Evolutionary conservation across 1,140 invertebrate species (phyloP), one percentile per base, ranked within the genome.

Genomic region (Lutraria rhynchaena): DNA sequence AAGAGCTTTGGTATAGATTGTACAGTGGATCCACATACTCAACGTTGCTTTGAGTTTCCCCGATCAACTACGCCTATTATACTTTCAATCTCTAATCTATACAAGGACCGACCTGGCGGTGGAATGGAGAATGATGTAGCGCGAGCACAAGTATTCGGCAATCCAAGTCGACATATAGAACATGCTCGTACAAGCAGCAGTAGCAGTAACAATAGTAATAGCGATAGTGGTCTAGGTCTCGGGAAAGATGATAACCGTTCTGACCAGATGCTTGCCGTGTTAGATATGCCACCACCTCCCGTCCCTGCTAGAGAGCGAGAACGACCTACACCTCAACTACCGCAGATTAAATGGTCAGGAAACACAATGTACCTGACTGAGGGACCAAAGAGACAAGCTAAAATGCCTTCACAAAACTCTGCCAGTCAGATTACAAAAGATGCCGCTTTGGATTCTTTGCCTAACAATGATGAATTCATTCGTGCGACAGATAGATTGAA

Each of bases 201-300:
- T 31, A 82, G 65, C 58, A 88, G 88, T 37, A 96, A 96, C 22
- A 97, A 96, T 0, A 98, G 96, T 83, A 99, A 98, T 90, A 98
- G 96, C 85, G 98, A 99, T 92, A 98, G 97, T 22, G 97, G 97
- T 0, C 97, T 98, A 73, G 97, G 97, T 0, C 98, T 98, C 88
- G 81, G 87, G 3, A 95, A 96, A 83, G 97, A 97, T 88, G 96
- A 98, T 82, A 94, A 95, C 49, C 67, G 81, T 60, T 83, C 75
- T 73, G 87, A 86, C 0, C 96, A 97, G 92, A 93, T 95, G 63
- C 97, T 97, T 83, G 93, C 96, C 57, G 94, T 97, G 0, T 95
- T 96, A 0, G 96, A 97, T 89, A 96, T 96, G 88, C 58, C 49
- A 1, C 31, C 69, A 13, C 63, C 78, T 3, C 27, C 65, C 24